Evolutionary conservation across 2,888 invertebrate species (phyloP), one percentile per base, ranked within the genome.

Genomic region (Vesta saturnalis): DNA sequence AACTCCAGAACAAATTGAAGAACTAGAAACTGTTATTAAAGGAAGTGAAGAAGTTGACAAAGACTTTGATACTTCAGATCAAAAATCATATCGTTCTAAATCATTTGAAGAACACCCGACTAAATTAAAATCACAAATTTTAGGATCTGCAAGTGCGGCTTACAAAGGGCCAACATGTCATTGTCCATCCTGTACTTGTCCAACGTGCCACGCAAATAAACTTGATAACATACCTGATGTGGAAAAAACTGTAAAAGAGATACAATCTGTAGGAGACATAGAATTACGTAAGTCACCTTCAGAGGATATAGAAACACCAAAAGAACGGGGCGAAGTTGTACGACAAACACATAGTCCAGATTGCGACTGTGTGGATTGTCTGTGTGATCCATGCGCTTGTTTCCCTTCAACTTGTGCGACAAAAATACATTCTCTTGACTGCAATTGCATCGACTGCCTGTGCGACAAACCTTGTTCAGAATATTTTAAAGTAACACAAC

Each of bases 361-460:
- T 35, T 74, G 74, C 54, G 70, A 72, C 15, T 74, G 74, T 49
- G 46, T 73, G n/a, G 69, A 68, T 14, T 74, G 74, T 23, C 52
- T 73, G 10, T 73, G 73, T 19, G 65, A 67, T 12, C 73, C 73
- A 23, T 58, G 65, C 18, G 62, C 39, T 1, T 14, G 3, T 10
- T 43, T 47, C 46, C 39, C 46, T 22, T 6, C 19, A 6, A 22
- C 46, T n/a, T 19, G 12, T 39, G 14, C 21, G 55, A 23, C 16
- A 5, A 46, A 22, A 1, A 14, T 58, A 15, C 72, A 72, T 47
- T 21, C 59, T 5, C 43, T 54, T 12, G 61, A 61, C 10, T 72
- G 71, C 18, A 67, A 69, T 47, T 71, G 71, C 16, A 16, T 67
- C 22, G 70, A 67, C 54, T 72, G 72, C 58, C 35, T 70, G 18